Base-by-base conservation (phyloP, 2,113 vertebrate genomes). In the Xerus inauris region DNA sequence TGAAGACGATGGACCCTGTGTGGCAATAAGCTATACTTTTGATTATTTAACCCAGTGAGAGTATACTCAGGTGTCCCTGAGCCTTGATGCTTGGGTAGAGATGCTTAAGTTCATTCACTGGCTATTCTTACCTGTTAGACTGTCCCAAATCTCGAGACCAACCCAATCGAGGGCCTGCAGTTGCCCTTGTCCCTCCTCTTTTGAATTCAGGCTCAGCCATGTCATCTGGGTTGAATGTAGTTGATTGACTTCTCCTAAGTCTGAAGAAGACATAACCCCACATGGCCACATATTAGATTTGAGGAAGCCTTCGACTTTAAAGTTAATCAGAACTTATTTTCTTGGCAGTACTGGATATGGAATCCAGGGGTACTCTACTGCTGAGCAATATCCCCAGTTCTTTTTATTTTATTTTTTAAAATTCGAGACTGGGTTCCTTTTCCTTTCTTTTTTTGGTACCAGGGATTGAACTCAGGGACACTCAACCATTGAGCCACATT, bases 111-210 rank as follows among this genome's bases (percentile, higher is more conserved):
- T 42, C 11, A 12, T 59, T 51, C 4, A 8, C 24, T 4, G 14
- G 69, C 5, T 87, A 10, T 1, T 97, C 99, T 98, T 97, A 99
- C 99, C 98, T 99, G 98, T 98, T 99, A 89, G 98, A 97, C 84
- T 99, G 99, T 20, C 99, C 99, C 87, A 99, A 98, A 96, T 99
- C 99, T 96, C 99, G 99, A 84, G 99, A 99, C 99, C 99, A 99
- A 79, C 99, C 99, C 87, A 99, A 96, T 51, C 99, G 98, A 1
- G 99, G 99, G 26, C 99, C 99, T 0, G 99, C 99, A 0, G 99
- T 99, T 38, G 99, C 99, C 97, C 99, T 99, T 14, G 99, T 99
- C 35, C 99, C 99, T 69, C 99, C 99, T 96, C 99, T 98, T 89
- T 99, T 99, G 98, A 99, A 99, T 97, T 99, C 99, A 0, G 98